Base-by-base conservation (phyloP, 2,888 invertebrate species). In the Yponomeuta evonymella region DNA sequence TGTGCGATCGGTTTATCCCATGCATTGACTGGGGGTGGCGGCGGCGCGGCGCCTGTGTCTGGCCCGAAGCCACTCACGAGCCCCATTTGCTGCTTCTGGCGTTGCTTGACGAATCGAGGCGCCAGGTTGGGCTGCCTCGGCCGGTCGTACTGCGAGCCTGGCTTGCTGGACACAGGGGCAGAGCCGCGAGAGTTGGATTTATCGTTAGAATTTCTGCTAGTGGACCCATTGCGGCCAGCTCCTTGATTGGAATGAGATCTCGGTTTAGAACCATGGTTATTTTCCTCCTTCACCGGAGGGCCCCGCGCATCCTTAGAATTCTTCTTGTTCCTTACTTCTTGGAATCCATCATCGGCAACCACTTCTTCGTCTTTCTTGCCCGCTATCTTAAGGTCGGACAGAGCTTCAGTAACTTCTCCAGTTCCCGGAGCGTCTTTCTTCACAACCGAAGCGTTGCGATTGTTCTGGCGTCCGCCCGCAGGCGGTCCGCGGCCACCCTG, bases 1-100 rank as follows among this genome's bases (percentile, higher is more conserved):
- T 95, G 94, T 51, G 94, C 94, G 77, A 97, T 95, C 4, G 97
- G 96, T 84, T 97, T 97, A 76, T 96, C 96, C 97, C 97, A 97
- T 2, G 97, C 97, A 85, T 96, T 96, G 11, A 95, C 94, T 2
- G 95, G 86, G 2, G 96, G 96, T n/a, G 95, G 95, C 8, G 95
- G 95, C 6, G 95, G 93, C 48, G 94, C 91, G 43, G 90, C 92
- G 5, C 93, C 93, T 48, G 93, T 92, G 73, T 94, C 94, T 8
- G 93, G 93, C 2, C 91, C 88, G 73, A 89, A 83, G 79, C 90
- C 81, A 51, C 84, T 79, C 33, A 84, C 86, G 69, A 91, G 77
- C 1, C 91, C 89, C 84, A 89, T 84, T 76, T 90, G 90, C 76
- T 92, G 92, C 75, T 92, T 92, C 75, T 94, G 94, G 69, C 95